Conservation (phyloP, 2,797 vertebrate species). For the Phaenicophaeus curvirostris region DNA sequence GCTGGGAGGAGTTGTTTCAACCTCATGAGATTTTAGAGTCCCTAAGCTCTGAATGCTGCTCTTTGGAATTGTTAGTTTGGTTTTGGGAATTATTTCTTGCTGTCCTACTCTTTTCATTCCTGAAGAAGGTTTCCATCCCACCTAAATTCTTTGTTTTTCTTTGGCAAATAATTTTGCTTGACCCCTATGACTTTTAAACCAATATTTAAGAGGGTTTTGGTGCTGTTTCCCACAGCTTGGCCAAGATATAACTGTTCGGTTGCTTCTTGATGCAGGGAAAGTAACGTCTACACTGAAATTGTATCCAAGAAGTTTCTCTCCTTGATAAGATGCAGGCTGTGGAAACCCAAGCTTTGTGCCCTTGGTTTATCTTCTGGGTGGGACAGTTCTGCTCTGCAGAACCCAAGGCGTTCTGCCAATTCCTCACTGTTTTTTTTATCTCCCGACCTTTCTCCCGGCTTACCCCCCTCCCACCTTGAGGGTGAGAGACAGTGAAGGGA, state of each 20-base stretch:
- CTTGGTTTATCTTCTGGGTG: slow-evolving; percentile 37
- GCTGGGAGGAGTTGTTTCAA: neutral
- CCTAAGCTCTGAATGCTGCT: neutral
- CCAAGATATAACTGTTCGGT: neutral
- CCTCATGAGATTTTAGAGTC: neutral
- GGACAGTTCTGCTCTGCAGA: slow-evolving; percentile 24
- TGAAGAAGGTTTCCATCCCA: neutral
- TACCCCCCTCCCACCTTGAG: neutral
- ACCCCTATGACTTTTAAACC: neutral
- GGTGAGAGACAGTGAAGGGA: slow-evolving; percentile 7
- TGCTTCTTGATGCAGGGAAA: neutral
- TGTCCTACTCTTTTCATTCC: neutral
- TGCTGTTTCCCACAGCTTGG: neutral
- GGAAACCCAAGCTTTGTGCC: slow-evolving; percentile 44
- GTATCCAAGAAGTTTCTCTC: slow-evolving; percentile 1
- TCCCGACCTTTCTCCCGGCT: slow-evolving; percentile 14
- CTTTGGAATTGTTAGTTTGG: neutral
- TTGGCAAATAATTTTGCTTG: neutral
- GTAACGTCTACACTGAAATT: neutral
- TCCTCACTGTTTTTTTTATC: slow-evolving; percentile 17
- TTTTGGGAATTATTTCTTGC: neutral
- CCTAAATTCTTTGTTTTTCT: neutral
- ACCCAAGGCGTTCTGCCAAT: slow-evolving; percentile 17
- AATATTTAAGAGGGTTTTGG: neutral
- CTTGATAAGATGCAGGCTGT: neutral